These are phyloP conservation scores for Dromas ardeola DNA, from an alignment of 2,113 vertebrate genomes.

Conservation along the genomic window DNA sequence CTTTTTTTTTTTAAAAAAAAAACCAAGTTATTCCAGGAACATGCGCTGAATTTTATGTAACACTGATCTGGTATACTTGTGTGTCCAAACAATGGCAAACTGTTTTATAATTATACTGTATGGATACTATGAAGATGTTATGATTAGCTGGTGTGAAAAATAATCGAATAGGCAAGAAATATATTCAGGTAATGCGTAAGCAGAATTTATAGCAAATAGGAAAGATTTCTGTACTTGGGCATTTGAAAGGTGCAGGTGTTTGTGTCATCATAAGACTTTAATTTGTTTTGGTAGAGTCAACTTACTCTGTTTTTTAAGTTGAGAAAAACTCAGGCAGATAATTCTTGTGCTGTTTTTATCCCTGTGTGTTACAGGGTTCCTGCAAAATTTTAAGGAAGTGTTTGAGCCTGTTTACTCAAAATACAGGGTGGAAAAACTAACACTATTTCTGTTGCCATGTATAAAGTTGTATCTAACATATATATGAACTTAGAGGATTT, in stretches of 20 bases:
- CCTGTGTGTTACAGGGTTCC: not conserved
- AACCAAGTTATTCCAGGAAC: not conserved
- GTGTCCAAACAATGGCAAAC: not conserved
- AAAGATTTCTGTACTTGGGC: not conserved
- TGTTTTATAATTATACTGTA: not conserved
- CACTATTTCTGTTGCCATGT: fast-evolving
- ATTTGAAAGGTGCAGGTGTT: not conserved
- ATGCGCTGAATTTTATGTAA: not conserved
- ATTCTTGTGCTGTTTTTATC: not conserved
- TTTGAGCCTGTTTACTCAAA: not conserved
- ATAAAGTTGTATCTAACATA: not conserved
- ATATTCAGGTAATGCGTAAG: not conserved
- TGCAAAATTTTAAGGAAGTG: not conserved
- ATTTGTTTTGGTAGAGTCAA: not conserved
- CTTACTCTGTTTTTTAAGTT: not conserved
- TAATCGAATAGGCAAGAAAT: not conserved
- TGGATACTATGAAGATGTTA: not conserved
- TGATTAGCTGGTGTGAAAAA: not conserved
- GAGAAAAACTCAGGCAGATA: not conserved
- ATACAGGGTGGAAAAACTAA: not conserved
- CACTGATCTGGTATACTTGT: not conserved
- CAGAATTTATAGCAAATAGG: not conserved
- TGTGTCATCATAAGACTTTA: not conserved
- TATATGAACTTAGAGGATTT: not conserved
- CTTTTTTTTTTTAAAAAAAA: not conserved